phyloP scores from a whole-genome alignment of 2,888 invertebrate species.

The Drosophila prostipennis region DNA sequence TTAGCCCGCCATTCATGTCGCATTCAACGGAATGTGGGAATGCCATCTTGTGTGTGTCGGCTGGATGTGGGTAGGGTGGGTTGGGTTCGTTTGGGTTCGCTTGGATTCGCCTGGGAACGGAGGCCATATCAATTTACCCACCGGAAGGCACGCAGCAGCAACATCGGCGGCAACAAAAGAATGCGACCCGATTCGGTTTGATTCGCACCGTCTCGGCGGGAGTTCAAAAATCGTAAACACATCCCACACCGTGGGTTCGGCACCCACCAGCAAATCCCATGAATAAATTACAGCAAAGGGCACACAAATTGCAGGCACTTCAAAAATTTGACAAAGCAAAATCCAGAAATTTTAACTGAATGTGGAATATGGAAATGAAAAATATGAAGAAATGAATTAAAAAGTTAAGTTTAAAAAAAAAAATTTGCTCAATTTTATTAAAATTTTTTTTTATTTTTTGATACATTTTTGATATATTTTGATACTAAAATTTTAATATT shows the following conservation, averaged over 20 bases:
- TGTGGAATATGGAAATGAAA: too few relatives aligned
- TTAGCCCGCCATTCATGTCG: constrained; percentile 71
- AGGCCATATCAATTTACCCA: constrained; percentile 74
- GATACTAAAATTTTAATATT: too few relatives aligned
- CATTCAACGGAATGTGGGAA: constrained; percentile 1
- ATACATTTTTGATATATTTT: too few relatives aligned
- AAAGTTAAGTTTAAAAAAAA: too few relatives aligned
- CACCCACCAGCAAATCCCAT: constrained; percentile 22
- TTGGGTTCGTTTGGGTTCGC: not conserved
- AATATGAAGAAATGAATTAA: too few relatives aligned
- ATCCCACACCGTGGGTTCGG: constrained; percentile 11
- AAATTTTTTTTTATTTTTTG: too few relatives aligned
- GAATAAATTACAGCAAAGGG: constrained; percentile 4
- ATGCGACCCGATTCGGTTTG: constrained; percentile 14
- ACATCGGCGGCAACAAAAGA: constrained; percentile 37
- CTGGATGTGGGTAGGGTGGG: not conserved
- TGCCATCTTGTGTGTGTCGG: not conserved
- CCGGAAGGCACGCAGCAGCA: constrained; percentile 63
- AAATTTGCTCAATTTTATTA: too few relatives aligned
- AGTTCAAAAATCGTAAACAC: constrained; percentile 51
- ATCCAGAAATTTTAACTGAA: too few relatives aligned
- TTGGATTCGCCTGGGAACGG: too few relatives aligned
- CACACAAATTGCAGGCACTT: not conserved
- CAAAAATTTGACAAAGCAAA: not conserved
- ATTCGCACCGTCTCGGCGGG: constrained; percentile 36